These are phyloP conservation scores for Caenorhabditis afra DNA, from an alignment of 2,888 invertebrate species.

Conservation along the genomic window DNA sequence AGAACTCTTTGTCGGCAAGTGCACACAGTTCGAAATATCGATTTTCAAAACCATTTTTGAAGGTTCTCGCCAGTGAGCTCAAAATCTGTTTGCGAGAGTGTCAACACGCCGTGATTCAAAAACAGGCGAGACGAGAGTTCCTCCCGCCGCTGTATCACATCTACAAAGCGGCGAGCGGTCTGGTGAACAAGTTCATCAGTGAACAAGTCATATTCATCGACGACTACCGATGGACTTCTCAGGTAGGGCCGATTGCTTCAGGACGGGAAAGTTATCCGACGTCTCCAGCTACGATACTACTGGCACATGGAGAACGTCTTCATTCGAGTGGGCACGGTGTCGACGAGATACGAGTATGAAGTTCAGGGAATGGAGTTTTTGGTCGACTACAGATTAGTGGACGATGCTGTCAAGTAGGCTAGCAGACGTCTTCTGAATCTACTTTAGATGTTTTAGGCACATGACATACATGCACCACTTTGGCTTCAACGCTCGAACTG, in stretches of 20 bases:
- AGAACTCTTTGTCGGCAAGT: conserved; percentile 57
- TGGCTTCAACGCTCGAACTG: conserved; percentile 42
- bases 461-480: conserved; percentile 45
- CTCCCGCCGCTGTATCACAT: conserved; percentile 35
- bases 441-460: conserved; percentile 1
- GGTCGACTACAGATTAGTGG: conserved; percentile 32
- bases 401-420: conserved; percentile 38
- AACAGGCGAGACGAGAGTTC: conserved; percentile 23
- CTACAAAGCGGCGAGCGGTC: conserved; percentile 37
- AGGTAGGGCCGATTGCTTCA: conserved; percentile 6
- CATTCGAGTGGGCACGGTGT: conserved; percentile 58
- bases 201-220: conserved; percentile 55
- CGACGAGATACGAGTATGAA: conserved; percentile 64
- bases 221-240: conserved; percentile 50
- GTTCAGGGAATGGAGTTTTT: conserved; percentile 21
- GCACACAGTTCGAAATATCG: background rate
- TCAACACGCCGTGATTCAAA: conserved; percentile 39
- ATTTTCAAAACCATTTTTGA: background rate
- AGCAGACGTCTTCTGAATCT: background rate
- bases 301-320: conserved; percentile 71
- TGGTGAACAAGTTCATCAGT: conserved; percentile 44
- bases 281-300: conserved; percentile 59
- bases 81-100: conserved; percentile 52
- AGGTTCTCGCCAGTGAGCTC: conserved; percentile 49
- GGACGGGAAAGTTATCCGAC: background rate